Conservation (phyloP, 2,113 vertebrate genomes). For the Falco punctatus region DNA sequence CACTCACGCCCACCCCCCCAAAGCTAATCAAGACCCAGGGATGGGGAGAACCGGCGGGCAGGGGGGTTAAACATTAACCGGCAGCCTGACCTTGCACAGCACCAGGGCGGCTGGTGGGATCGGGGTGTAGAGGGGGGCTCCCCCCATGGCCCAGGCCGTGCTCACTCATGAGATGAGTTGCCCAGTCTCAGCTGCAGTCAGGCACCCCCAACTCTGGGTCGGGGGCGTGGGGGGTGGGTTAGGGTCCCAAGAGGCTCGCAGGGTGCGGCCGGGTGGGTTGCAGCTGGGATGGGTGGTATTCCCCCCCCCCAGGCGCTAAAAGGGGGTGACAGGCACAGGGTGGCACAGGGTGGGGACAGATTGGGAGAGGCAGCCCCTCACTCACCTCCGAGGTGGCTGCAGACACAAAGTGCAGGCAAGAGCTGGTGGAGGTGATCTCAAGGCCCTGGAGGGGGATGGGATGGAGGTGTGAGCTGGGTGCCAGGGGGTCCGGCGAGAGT, state of each 20-base stretch:
- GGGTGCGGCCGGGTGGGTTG: accelerated
- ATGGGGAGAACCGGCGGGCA: neutral
- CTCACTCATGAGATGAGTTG: neutral
- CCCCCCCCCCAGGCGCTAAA: accelerated
- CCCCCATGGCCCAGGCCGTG: neutral
- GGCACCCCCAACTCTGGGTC: neutral
- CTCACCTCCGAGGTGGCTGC: conserved; percentile 79
- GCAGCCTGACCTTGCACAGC: neutral
- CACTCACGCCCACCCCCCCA: neutral
- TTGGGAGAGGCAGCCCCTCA: neutral
- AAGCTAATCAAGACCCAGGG: neutral
- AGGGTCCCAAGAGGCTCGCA: neutral
- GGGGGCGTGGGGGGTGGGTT: accelerated
- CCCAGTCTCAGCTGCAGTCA: neutral
- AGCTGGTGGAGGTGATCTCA: conserved; percentile 86
- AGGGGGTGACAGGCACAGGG: neutral
- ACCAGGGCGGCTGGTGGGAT: accelerated
- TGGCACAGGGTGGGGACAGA: neutral
- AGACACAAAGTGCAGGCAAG: conserved; percentile 87
- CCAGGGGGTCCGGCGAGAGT: accelerated
- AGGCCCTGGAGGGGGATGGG: conserved; percentile 73
- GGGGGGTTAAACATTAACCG: conserved; percentile 17
- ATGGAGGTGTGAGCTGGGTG: neutral
- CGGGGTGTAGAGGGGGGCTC: neutral
- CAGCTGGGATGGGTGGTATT: neutral